Base-by-base conservation (phyloP, 1,140 invertebrate species). In the Cyclargus thomasi region DNA sequence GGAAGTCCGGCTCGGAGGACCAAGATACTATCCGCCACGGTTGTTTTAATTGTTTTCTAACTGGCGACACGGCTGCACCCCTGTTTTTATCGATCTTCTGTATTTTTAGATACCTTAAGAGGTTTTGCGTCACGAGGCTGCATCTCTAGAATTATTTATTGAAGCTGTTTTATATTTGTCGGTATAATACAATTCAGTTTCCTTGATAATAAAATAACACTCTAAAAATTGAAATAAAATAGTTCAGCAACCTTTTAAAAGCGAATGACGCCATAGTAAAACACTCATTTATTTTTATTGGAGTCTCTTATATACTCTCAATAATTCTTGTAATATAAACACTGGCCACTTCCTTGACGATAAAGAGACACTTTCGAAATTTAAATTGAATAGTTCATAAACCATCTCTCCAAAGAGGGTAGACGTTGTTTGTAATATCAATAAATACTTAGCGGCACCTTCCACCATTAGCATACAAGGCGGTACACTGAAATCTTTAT, bases 1-100 rank as follows among this genome's bases (percentile, higher is more conserved):
- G 74, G 72, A 79, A 78, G 74, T 85, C 75, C 78, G 66, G 75
- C 73, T 75, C 73, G 71, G 71, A 75, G 78, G 70, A 77, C 74
- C 67, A 71, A 73, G 70, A 75, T 78, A 75, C 29, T 39, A 77
- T 78, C 75, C 69, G 57, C 11, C 67, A 64, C 62, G 53, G 72
- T 74, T 74, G 64, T 74, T 65, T 69, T 59, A 59, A 59, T 59
- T 59, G 55, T 59, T 59, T 59, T 59, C 55, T 59, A 59, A 21
- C 55, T 59, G 18, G 39, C 39, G 39, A 47, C 39, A 47, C 39
- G 39, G 39, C 39, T 47, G 11, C 10, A 35, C 7, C 29, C 18
- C 57, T 18, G 21, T 47, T 47, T 16, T 47, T 47, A 47, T 47
- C 39, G 39, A 47, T 47, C 39, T 47, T 11, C 39, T 47, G 14